These are phyloP conservation scores for Chrysolina oricalcia DNA, from an alignment of 2,888 invertebrate species.

Conservation along the genomic window DNA sequence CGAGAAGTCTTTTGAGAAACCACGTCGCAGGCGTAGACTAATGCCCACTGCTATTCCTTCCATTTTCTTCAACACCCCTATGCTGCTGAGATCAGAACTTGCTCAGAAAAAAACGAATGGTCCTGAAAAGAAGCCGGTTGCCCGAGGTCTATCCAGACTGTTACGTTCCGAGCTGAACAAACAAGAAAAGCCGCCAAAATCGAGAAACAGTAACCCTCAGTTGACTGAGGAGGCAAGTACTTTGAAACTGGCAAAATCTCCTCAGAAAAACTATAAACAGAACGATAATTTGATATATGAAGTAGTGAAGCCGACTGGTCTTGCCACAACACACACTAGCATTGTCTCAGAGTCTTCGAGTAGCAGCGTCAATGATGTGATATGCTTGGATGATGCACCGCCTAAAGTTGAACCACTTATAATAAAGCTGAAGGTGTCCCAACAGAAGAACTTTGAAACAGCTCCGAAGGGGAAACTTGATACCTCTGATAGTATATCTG, in stretches of 20 bases:
- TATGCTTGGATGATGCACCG: conserved; percentile 36
- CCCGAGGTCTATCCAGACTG: background rate
- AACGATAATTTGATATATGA: conserved; percentile 45
- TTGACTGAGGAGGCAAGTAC: background rate
- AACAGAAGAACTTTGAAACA: conserved; percentile 23
- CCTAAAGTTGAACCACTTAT: conserved; percentile 47
- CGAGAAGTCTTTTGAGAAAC: conserved; percentile 33
- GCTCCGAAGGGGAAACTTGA: conserved; percentile 11
- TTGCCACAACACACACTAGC: background rate
- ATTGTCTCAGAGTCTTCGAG: conserved; percentile 5
- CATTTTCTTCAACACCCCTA: conserved; percentile 49
- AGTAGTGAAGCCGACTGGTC: conserved; percentile 35
- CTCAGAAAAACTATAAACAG: conserved; percentile 16
- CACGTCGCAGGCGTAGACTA: conserved; percentile 42
- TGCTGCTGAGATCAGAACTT: conserved; percentile 48
- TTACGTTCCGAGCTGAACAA: conserved; percentile 8
- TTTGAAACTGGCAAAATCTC: background rate
- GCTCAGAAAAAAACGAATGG: conserved; percentile 36
- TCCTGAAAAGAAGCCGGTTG: conserved; percentile 12
- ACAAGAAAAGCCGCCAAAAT: conserved; percentile 26
- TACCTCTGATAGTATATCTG: background rate
- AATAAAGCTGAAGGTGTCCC: conserved; percentile 36
- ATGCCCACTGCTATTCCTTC: conserved; percentile 47
- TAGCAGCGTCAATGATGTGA: conserved; percentile 25
- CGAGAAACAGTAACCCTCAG: conserved; percentile 15